These are phyloP conservation scores for Lordiphosa clarofinis DNA, from an alignment of 1,140 invertebrate species.

Conservation along the genomic window DNA sequence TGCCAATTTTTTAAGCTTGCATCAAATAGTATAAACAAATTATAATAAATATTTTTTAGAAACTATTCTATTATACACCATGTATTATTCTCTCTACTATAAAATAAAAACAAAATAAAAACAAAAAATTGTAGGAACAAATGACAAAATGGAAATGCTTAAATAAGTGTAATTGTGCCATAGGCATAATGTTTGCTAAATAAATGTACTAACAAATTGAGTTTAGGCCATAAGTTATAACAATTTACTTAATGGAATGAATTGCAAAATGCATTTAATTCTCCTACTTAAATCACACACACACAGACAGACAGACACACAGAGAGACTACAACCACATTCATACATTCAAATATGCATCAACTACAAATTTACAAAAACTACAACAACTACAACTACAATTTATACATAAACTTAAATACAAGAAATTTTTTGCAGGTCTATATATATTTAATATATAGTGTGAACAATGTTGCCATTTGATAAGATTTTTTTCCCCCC, in stretches of 20 bases:
- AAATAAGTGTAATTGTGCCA: constrained; percentile 58
- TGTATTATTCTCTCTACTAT: constrained; percentile 5
- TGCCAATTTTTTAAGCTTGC: constrained; percentile 70
- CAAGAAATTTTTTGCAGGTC: constrained; percentile 71
- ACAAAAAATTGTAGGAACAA: constrained; percentile 4
- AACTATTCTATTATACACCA: constrained; percentile 59
- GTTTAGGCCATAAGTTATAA: constrained; percentile 47
- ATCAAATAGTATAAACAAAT: constrained; percentile 37
- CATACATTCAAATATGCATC: constrained; percentile 24
- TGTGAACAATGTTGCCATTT: constrained; percentile 75
- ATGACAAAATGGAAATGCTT: constrained; percentile 31
- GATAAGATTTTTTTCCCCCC: constrained; percentile 65
- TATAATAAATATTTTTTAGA: constrained; percentile 72
- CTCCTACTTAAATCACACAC: too few species aligned
- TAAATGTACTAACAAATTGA: constrained; percentile 49
- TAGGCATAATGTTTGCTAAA: constrained; percentile 60
- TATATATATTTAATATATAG: constrained; percentile 50
- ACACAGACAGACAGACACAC: too few species aligned
- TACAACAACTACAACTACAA: constrained; percentile 38
- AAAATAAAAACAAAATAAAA: background rate
- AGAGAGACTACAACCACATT: too few species aligned
- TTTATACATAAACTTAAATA: constrained; percentile 21
- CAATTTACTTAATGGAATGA: background rate
- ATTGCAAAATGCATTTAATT: background rate
- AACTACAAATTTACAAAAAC: constrained; percentile 50